Evolutionary conservation across 2,888 invertebrate species (phyloP), one percentile per base, ranked within the genome.

Genomic region (Pheosia gnoma): DNA sequence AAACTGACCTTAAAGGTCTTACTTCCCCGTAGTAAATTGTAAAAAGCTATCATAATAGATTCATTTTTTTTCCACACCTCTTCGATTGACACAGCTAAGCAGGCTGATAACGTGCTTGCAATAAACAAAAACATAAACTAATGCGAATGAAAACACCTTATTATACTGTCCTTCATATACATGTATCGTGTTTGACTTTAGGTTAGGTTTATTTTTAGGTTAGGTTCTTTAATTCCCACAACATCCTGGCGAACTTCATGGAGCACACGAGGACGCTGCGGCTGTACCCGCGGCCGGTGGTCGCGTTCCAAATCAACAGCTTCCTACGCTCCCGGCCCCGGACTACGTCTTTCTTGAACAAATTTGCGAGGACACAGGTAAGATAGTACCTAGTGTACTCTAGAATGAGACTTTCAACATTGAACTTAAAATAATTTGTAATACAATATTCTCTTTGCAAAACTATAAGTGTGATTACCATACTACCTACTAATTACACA

Each of bases 251-350:
- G 0, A 99, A 99, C 87, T 99, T 99, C 85, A 97, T 98, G 74
- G 99, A 99, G 82, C 99, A 99, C 89, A 99, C 99, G 2, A 95
- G 99, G 63, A 99, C 99, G 0, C 90, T 99, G 64, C 95, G 99
- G 0, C 93, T 99, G 0, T 99, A 99, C 90, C 99, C 99, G 2
- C 95, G 99, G 60, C 99, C 99, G 0, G 99, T 99, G 3, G 99
- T 99, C 5, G 99, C 99, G 5, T 98, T 99, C 82, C 99, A 99
- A 92, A 97, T 98, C 79, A 98, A 98, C 90, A 98, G 98, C 83
- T 99, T 99, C 84, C 94, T 99, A 10, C 95, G 99, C 66, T 99
- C 99, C 8, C 94, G 99, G 45, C 98, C 99, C 0, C 94, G 97
- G 72, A 96, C 97, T 10, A 97, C 98, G 0, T 95, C 96, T 54